These are phyloP conservation scores for Danaus plexippus DNA, from an alignment of 1,140 invertebrate genomes.

Conservation along the genomic window DNA sequence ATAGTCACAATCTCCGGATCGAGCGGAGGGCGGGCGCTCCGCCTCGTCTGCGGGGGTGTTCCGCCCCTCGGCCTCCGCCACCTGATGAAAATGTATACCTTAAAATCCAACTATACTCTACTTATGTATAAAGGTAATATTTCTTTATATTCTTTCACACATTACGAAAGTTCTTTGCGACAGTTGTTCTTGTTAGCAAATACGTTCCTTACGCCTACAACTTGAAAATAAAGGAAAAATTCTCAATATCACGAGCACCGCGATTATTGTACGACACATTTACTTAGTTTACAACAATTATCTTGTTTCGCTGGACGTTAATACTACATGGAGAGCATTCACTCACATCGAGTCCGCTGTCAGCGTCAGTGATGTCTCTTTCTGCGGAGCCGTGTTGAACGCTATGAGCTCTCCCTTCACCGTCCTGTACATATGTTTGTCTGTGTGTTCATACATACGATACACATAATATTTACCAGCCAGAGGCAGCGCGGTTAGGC, in stretches of 20 bases:
- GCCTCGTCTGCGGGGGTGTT: conserved; percentile 55
- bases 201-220: too few relatives aligned
- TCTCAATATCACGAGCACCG: neutral
- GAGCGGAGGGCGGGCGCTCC: conserved; percentile 46
- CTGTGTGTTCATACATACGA: too few relatives aligned
- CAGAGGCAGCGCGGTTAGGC: too few relatives aligned
- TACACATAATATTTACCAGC: too few relatives aligned
- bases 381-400: conserved; percentile 53
- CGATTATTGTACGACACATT: too few relatives aligned
- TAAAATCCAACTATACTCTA: neutral
- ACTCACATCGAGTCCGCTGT: conserved; percentile 55
- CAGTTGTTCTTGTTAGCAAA: neutral
- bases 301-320: too few relatives aligned
- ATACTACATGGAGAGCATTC: neutral
- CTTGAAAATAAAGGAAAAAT: too few relatives aligned
- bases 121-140: neutral
- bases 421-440: conserved; percentile 33
- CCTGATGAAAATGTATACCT: conserved; percentile 25
- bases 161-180: neutral
- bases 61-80: conserved; percentile 57
- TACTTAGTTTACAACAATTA: too few relatives aligned
- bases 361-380: conserved; percentile 37
- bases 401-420: conserved; percentile 53
- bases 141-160: neutral
- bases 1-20: conserved; percentile 57